These are phyloP conservation scores for Malachius bipustulatus DNA, from an alignment of 2,888 invertebrate genomes.

Conservation along the genomic window DNA sequence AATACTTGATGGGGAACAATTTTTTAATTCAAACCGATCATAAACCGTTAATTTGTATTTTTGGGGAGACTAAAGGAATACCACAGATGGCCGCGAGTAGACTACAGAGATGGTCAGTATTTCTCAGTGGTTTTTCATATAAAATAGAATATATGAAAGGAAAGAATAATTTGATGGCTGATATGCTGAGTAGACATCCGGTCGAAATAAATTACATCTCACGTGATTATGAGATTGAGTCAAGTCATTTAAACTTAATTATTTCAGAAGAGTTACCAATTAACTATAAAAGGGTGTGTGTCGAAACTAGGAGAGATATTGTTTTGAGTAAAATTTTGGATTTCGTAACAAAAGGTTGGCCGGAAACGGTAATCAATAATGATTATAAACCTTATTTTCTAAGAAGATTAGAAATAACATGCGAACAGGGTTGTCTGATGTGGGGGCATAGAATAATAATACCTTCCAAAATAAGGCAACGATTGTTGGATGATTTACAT, in stretches of 20 bases:
- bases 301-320: conserved; percentile 7
- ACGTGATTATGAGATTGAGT: conserved; percentile 5
- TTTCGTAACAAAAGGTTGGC: conserved; percentile 6
- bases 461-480: conserved; percentile 8
- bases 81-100: conserved; percentile 12
- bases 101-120: conserved; percentile 16
- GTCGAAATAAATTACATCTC: conserved; percentile 4
- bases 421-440: conserved; percentile 8
- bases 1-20: conserved; percentile 10
- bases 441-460: conserved; percentile 11
- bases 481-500: conserved; percentile 11
- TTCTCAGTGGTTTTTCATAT: conserved; percentile 12
- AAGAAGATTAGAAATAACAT: conserved; percentile 9
- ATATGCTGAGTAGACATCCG: conserved; percentile 11
- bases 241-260: conserved; percentile 8
- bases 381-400: conserved; percentile 8
- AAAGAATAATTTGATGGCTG: conserved; percentile 12
- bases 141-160: conserved; percentile 13
- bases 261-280: conserved; percentile 7
- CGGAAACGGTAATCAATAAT: conserved; percentile 5
- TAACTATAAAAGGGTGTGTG: conserved; percentile 4
- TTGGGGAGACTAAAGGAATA: conserved; percentile 10
- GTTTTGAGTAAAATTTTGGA: conserved; percentile 5
- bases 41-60: conserved; percentile 13
- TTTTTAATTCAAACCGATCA: conserved; percentile 14